These are phyloP conservation scores for Nesidiocoris tenuis DNA, from an alignment of 2,888 invertebrate species.

Conservation along the genomic window DNA sequence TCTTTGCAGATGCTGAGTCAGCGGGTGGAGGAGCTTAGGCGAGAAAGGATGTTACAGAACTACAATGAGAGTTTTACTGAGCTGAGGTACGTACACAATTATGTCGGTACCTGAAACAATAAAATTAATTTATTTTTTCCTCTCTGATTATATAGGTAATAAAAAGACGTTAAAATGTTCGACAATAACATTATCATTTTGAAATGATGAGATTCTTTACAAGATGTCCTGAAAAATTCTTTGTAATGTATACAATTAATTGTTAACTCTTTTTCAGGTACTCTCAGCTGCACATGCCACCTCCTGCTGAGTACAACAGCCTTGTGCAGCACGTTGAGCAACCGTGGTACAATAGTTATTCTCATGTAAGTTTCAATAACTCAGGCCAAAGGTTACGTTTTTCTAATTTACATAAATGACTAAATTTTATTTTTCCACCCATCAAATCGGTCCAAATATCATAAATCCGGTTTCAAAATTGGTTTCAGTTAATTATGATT, in stretches of 20 bases:
- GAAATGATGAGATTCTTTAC: too few species aligned
- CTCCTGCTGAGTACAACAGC: constrained; percentile 44
- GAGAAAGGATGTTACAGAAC: constrained; percentile 47
- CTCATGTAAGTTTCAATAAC: constrained; percentile 42
- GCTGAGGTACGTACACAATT: constrained; percentile 43
- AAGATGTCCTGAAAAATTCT: too few species aligned
- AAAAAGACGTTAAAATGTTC: too few species aligned
- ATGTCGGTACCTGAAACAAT: too few species aligned
- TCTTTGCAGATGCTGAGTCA: constrained; percentile 47
- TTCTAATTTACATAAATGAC: not conserved
- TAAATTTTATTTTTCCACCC: too few species aligned
- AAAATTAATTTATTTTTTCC: too few species aligned
- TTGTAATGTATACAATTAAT: too few species aligned
- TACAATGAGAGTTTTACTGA: constrained; percentile 47
- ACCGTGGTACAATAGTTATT: constrained; percentile 47
- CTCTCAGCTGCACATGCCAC: constrained; percentile 47
- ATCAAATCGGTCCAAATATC: too few species aligned
- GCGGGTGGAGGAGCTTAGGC: constrained; percentile 46
- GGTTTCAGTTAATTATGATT: too few species aligned
- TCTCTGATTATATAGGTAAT: too few species aligned
- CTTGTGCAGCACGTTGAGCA: constrained; percentile 43
- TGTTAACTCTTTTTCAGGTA: constrained; percentile 20
- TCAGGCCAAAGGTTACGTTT: not conserved
- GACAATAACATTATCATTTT: too few species aligned
- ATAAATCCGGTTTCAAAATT: too few species aligned